phyloP scores from a whole-genome alignment of 2,113 vertebrate genomes.

The Montifringilla adamsi region DNA sequence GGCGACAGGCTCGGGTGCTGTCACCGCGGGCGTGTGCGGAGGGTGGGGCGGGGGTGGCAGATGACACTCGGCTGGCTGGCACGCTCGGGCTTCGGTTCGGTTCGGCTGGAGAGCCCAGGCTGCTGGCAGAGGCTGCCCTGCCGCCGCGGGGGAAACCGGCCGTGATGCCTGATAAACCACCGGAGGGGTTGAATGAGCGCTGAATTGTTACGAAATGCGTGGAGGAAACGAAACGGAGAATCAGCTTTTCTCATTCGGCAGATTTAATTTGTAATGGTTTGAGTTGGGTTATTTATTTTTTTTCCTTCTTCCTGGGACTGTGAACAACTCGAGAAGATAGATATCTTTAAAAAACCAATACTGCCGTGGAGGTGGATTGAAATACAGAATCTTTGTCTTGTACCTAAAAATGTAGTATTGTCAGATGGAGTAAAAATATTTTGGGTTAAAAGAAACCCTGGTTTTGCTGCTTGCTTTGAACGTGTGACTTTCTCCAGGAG shows the following conservation, averaged over 20 bases:
- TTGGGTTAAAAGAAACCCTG: not conserved
- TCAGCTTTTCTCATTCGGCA: not conserved
- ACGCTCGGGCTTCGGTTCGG: not conserved
- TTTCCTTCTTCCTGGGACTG: accelerated
- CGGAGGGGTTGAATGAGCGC: not conserved
- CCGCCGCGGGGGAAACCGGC: not conserved
- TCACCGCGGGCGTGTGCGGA: not conserved
- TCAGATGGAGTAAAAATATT: not conserved
- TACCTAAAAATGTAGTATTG: not conserved
- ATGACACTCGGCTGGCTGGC: not conserved
- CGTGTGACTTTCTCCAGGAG: not conserved
- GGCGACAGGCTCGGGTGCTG: not conserved
- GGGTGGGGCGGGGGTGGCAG: not conserved
- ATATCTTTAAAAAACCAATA: not conserved
- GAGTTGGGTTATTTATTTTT: no score
- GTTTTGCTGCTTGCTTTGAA: not conserved
- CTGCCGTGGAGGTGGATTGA: not conserved
- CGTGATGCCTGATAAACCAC: not conserved
- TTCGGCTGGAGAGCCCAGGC: not conserved
- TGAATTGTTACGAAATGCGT: not conserved
- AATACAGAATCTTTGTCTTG: not conserved
- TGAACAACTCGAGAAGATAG: not conserved
- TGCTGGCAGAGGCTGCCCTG: not conserved
- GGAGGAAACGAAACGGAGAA: not conserved
- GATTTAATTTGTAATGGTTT: not conserved